phyloP scores from a whole-genome alignment of 1,140 invertebrate species.

The Heliconius himera region DNA sequence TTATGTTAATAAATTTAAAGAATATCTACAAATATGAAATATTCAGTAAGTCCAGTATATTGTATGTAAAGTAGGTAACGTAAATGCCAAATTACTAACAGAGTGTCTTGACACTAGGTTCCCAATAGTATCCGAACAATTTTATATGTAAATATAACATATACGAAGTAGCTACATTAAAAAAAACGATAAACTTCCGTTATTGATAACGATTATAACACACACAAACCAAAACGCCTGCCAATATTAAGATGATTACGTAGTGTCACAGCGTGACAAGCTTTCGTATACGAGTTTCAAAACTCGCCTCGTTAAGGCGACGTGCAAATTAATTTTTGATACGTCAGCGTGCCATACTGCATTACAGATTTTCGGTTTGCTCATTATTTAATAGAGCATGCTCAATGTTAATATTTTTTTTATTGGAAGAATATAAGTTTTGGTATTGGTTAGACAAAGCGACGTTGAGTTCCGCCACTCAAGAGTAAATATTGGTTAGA shows the following conservation, averaged over 20 bases:
- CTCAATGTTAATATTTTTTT: no score
- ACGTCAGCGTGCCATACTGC: not conserved
- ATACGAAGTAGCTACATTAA: no score
- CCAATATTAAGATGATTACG: not conserved
- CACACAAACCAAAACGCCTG: not conserved
- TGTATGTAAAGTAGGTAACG: not conserved
- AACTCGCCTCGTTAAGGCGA: slow-evolving; percentile 12
- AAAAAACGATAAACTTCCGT: no score
- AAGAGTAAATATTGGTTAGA: no score
- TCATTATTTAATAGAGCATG: not conserved
- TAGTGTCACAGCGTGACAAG: slow-evolving; percentile 1
- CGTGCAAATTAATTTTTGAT: not conserved
- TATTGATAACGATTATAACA: not conserved
- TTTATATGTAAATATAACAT: not conserved
- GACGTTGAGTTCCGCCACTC: no score
- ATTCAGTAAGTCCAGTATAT: no score
- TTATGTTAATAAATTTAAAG: no score
- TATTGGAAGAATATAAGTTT: no score
- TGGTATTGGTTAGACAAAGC: no score
- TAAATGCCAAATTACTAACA: not conserved
- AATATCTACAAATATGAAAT: no score
- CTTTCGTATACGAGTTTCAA: slow-evolving; percentile 5
- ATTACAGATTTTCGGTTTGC: not conserved
- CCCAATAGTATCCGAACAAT: not conserved
- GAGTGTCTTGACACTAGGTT: not conserved